Evolutionary conservation across 2,113 vertebrate species (phyloP).

Genomic region (Leucoraja erinaceus): DNA sequence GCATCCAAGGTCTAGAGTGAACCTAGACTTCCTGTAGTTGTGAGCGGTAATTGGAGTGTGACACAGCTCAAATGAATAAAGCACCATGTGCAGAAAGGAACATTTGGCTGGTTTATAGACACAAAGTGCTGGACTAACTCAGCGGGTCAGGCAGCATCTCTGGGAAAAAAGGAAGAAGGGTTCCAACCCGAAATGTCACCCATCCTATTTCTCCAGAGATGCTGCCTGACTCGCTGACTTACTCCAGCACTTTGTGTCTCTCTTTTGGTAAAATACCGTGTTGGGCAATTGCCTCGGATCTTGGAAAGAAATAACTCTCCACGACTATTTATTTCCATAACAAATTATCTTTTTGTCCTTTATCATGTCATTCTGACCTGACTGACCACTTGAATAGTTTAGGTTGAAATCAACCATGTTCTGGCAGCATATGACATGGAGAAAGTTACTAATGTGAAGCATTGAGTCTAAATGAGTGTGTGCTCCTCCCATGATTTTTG

Average conservation of each 20-base stretch:
- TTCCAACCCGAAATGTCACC: too few species aligned
- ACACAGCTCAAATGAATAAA: not conserved
- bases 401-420: not conserved
- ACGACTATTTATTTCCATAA: not conserved
- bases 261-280: not conserved
- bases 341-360: not conserved
- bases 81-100: not conserved
- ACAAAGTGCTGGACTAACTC: too few species aligned
- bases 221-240: too few species aligned
- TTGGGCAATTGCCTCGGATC: not conserved
- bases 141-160: too few species aligned
- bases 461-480: not conserved
- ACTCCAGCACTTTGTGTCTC: too few species aligned
- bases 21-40: too few species aligned
- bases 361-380: not conserved
- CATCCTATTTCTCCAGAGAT: too few species aligned
- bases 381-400: not conserved
- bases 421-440: not conserved
- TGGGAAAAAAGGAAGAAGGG: too few species aligned
- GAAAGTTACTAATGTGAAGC: not conserved
- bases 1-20: too few species aligned
- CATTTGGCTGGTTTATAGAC: too few species aligned
- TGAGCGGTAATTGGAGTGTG: too few species aligned
- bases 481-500: not conserved
- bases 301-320: not conserved